These are phyloP conservation scores for Leptoteleia sp. DNA, from an alignment of 1,140 invertebrate genomes.

Conservation along the genomic window DNA sequence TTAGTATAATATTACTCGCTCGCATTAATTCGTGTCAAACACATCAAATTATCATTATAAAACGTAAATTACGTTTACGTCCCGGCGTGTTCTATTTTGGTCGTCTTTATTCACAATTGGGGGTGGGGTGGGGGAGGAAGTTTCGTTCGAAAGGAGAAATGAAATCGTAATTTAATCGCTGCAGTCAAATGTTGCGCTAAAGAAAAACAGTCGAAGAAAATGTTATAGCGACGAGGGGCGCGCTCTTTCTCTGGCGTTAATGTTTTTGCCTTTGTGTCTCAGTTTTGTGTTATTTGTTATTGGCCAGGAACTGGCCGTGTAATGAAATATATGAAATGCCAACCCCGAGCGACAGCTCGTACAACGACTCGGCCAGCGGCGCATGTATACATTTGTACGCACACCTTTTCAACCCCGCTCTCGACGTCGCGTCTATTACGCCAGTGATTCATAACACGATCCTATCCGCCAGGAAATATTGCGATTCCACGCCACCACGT, in stretches of 20 bases:
- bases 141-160: no score
- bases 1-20: constrained; percentile 10
- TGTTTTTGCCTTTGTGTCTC: constrained; percentile 65
- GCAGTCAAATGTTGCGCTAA: constrained; percentile 36
- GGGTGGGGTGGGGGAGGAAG: no score
- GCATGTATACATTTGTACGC: constrained; percentile 28
- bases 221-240: constrained; percentile 20
- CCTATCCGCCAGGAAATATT: constrained; percentile 59
- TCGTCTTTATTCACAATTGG: no score
- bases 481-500: constrained; percentile 59
- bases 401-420: constrained; percentile 43
- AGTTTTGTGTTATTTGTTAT: constrained; percentile 66
- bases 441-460: constrained; percentile 66
- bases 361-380: constrained; percentile 32
- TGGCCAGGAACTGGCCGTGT: constrained; percentile 57
- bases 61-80: no score
- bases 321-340: constrained; percentile 67
- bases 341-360: constrained; percentile 58
- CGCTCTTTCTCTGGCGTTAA: constrained; percentile 57
- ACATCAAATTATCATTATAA: no score
- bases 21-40: neutral
- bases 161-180: constrained; percentile 40
- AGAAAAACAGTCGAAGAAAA: constrained; percentile 32
- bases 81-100: no score
- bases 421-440: constrained; percentile 33